These are phyloP conservation scores for Cantharis rustica DNA, from an alignment of 2,888 invertebrate genomes.

Conservation along the genomic window DNA sequence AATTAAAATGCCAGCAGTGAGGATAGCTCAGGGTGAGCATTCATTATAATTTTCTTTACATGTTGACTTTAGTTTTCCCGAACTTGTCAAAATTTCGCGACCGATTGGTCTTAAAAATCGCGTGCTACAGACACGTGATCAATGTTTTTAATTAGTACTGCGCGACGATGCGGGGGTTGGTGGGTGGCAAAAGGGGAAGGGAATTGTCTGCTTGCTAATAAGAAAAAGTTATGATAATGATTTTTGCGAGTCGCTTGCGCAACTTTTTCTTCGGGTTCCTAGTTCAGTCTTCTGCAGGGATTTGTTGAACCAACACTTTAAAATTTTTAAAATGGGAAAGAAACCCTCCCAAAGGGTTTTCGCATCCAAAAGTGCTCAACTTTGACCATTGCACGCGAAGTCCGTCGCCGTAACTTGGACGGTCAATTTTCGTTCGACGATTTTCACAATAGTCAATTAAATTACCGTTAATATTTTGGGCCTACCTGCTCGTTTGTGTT, in stretches of 20 bases:
- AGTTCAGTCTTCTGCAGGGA: conserved; percentile 41
- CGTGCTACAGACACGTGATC: conserved; percentile 45
- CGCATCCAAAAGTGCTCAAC: not conserved
- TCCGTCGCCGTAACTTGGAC: not conserved
- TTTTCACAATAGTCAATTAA: conserved; percentile 35
- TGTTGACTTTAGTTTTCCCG: not conserved
- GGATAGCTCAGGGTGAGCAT: conserved; percentile 92
- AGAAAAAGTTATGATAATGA: conserved; percentile 57
- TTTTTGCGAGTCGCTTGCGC: conserved; percentile 55
- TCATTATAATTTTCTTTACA: not conserved
- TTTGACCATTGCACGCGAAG: not conserved
- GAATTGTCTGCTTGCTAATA: conserved; percentile 56
- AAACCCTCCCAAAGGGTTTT: not conserved
- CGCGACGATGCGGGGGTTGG: conserved; percentile 41
- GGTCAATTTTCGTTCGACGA: not conserved
- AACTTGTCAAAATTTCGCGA: conserved; percentile 16
- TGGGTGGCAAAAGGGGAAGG: conserved; percentile 41
- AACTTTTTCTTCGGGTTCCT: conserved; percentile 47
- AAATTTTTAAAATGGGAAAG: conserved; percentile 1
- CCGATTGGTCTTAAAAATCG: conserved; percentile 27
- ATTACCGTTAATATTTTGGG: conserved; percentile 32
- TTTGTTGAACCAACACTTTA: conserved; percentile 36
- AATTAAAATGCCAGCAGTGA: conserved; percentile 97
- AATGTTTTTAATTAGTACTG: conserved; percentile 47
- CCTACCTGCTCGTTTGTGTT: conserved; percentile 27